Conservation (phyloP, 2,113 vertebrate species). For the Nannospalax galili region DNA sequence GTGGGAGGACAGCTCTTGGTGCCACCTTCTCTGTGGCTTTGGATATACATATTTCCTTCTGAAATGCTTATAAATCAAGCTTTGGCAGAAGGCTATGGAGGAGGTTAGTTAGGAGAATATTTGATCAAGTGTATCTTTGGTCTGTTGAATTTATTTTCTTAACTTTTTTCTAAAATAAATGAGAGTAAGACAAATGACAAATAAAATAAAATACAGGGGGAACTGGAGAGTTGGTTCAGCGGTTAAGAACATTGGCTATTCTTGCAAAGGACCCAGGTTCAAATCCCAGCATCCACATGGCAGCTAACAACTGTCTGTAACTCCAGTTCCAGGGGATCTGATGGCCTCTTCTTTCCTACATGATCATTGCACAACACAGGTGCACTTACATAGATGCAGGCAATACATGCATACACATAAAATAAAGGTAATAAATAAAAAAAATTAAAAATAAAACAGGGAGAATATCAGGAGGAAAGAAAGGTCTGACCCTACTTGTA, state of each 20-base stretch:
- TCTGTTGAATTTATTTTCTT: not conserved
- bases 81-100: not conserved
- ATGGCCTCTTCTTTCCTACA: too few species aligned
- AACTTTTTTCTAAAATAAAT: not conserved
- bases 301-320: too few species aligned
- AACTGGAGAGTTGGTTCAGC: too few species aligned
- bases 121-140: not conserved
- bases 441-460: not conserved
- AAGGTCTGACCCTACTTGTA: not conserved
- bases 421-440: conserved; percentile 16
- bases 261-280: too few species aligned
- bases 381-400: too few species aligned
- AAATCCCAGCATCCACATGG: too few species aligned
- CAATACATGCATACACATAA: too few species aligned
- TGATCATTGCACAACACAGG: too few species aligned
- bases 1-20: not conserved
- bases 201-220: too few species aligned
- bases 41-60: not conserved
- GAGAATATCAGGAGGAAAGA: not conserved
- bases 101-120: not conserved
- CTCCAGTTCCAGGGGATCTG: too few species aligned
- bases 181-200: not conserved
- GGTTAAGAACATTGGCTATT: too few species aligned
- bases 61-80: not conserved
- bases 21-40: not conserved